Evolutionary conservation across 2,888 invertebrate species (phyloP).

Genomic region (Toxonevra muliebris): DNA sequence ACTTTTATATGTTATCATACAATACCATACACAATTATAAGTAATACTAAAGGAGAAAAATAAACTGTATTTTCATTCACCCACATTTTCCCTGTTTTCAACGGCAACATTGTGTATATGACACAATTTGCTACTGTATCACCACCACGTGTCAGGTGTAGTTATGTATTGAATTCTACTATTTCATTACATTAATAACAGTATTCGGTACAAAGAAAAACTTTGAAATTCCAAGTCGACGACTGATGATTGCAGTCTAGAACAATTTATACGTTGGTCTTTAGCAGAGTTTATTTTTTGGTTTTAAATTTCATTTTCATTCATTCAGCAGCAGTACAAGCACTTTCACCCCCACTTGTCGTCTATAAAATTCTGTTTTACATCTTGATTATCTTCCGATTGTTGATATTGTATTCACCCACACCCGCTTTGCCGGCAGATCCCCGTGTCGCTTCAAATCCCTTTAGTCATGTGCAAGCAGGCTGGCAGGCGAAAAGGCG

Average conservation of each 20-base stretch:
- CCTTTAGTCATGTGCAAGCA: constrained; percentile 25
- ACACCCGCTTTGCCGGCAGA: constrained; percentile 18
- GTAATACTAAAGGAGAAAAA: too few relatives aligned
- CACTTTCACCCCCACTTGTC: constrained; percentile 15
- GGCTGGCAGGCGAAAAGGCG: constrained; percentile 10
- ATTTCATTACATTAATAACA: constrained; percentile 57
- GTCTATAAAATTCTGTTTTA: constrained; percentile 50
- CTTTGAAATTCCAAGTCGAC: constrained; percentile 40
- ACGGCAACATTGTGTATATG: background rate
- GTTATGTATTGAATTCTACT: background rate
- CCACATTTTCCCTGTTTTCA: too few relatives aligned
- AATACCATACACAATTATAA: too few relatives aligned
- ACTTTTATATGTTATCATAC: too few relatives aligned
- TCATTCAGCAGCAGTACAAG: constrained; percentile 7
- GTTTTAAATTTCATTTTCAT: constrained; percentile 52
- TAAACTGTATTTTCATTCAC: too few relatives aligned
- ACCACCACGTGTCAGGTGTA: constrained; percentile 44
- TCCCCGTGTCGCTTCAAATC: constrained; percentile 18
- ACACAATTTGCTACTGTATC: background rate
- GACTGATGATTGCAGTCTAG: constrained; percentile 19
- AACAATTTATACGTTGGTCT: constrained; percentile 30
- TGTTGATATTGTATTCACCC: constrained; percentile 41
- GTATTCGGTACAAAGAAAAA: constrained; percentile 55
- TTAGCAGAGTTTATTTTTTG: constrained; percentile 45
- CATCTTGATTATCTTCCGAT: constrained; percentile 60